Percentiles rank a stretch among this genome's conserved stretches.
Evolutionary conservation across 1,140 invertebrate genomes (phyloP).

Genomic region (Tetramorium alpestre): DNA sequence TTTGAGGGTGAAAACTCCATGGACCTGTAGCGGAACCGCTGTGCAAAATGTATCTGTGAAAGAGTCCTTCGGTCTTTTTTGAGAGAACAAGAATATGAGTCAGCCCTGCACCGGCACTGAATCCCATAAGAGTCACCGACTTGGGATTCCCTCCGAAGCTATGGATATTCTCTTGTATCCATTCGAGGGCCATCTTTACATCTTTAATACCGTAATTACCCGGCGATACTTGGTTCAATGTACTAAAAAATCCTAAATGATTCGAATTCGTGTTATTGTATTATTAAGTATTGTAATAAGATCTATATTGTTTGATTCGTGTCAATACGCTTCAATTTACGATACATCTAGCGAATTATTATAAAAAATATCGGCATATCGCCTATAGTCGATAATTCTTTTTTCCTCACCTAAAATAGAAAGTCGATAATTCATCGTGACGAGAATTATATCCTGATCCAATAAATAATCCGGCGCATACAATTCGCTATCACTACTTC

Average conservation of each 20-base stretch:
- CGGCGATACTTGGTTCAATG: constrained; percentile 71
- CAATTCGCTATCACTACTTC: constrained; percentile 82
- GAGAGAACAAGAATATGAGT: constrained; percentile 82
- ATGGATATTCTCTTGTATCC: constrained; percentile 86
- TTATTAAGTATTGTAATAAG: neutral
- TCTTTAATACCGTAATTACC: constrained; percentile 83
- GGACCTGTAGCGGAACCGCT: constrained; percentile 85
- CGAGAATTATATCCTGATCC: constrained; percentile 87
- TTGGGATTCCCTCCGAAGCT: constrained; percentile 86
- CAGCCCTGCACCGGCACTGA: constrained; percentile 82
- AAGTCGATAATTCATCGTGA: constrained; percentile 89
- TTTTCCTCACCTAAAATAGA: constrained; percentile 86
- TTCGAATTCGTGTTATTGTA: neutral
- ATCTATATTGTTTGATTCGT: neutral
- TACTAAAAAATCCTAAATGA: constrained; percentile 80
- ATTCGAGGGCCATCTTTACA: constrained; percentile 83
- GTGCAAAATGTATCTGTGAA: constrained; percentile 86
- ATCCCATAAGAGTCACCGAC: constrained; percentile 84
- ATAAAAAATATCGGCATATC: neutral
- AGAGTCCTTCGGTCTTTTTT: constrained; percentile 84
- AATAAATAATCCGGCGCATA: constrained; percentile 84
- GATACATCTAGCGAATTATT: neutral
- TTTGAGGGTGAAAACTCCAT: constrained; percentile 66
- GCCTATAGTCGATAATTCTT: neutral
- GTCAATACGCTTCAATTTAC: neutral